phyloP scores from a whole-genome alignment of 2,888 invertebrate genomes.

The Nesidiocoris tenuis region DNA sequence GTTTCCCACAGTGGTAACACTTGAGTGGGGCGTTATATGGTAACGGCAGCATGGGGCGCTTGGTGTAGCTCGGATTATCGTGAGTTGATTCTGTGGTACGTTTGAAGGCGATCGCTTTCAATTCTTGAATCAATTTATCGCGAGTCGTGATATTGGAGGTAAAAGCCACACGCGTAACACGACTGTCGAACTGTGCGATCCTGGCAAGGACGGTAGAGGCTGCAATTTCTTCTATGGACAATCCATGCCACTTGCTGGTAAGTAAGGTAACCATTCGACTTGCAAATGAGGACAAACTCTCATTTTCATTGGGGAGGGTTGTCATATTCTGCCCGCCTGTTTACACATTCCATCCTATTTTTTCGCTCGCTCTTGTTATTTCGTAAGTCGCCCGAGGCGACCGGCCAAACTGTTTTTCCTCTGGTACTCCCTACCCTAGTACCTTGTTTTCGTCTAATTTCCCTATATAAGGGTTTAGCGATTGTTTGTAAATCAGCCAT shows the following conservation, averaged over 20 bases:
- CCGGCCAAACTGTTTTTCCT: too few species aligned
- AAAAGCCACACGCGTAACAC: background rate
- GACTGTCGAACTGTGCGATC: background rate
- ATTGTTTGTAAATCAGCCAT: too few species aligned
- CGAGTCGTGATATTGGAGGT: background rate
- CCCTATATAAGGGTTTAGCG: too few species aligned
- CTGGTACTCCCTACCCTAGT: too few species aligned
- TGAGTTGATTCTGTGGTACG: background rate
- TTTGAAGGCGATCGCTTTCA: conserved; percentile 1
- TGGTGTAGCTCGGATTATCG: background rate
- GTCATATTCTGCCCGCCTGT: too few species aligned
- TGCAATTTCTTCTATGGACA: background rate
- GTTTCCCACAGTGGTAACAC: too few species aligned
- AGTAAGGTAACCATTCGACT: background rate
- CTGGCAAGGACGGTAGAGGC: background rate
- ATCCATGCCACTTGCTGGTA: background rate
- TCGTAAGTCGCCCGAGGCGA: too few species aligned
- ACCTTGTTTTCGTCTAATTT: too few species aligned
- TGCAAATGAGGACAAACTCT: background rate
- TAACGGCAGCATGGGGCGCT: background rate
- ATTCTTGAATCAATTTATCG: background rate
- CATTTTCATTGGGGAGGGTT: background rate
- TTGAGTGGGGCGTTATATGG: too few species aligned
- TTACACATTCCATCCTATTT: too few species aligned
- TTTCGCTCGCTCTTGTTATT: too few species aligned